Evolutionary conservation across 92 coral and sea anemone species (phyloP), one percentile per base, ranked within the genome.

Genomic region (Nematostella vectensis): DNA sequence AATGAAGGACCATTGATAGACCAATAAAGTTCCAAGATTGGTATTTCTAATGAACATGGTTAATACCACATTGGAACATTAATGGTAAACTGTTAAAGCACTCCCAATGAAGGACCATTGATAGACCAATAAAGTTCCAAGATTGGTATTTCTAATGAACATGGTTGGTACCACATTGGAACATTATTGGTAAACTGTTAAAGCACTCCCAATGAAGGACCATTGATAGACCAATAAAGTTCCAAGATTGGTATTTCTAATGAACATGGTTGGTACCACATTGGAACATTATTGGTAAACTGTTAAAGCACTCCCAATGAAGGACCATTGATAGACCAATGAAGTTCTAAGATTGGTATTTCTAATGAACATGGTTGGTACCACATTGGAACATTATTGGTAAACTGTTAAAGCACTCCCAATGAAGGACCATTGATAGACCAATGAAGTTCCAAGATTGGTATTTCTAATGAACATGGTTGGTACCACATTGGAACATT

Each of bases 391-490:
- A 54, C 63, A 48, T 37, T 61, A 59, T 69, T 69, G 67, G 75
- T 69, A 44, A n/a, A 25, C 30, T 15, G 26, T 59, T 30, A 23
- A 1, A 47, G 53, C 16, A 18, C 28, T 26, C 39, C 75, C 61
- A 69, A 3, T n/a, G n/a, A n/a, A n/a, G n/a, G n/a, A n/a, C n/a
- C n/a, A n/a, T n/a, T 59, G 17, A 70, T 44, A 40, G 4, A 23
- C 77, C 77, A 61, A 61, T 70, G 44, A 43, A 23, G 21, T 59
- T 4, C 68, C 76, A 23, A 50, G 11, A 28, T 57, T 50, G 68
- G 76, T 0, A 61, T 28, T 13, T 30, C 48, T 50, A 23, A 6
- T 60, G 19, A 18, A 37, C 59, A 59, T 19, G 36, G 43, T 47
- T 47, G 49, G 8, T 48, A 0, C 4, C 26, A 68, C 16, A 20